A percentile compares a stretch with the other conserved stretches of the same genome.
Conservation (phyloP, 1,140 invertebrate species). For the Samia ricini region DNA sequence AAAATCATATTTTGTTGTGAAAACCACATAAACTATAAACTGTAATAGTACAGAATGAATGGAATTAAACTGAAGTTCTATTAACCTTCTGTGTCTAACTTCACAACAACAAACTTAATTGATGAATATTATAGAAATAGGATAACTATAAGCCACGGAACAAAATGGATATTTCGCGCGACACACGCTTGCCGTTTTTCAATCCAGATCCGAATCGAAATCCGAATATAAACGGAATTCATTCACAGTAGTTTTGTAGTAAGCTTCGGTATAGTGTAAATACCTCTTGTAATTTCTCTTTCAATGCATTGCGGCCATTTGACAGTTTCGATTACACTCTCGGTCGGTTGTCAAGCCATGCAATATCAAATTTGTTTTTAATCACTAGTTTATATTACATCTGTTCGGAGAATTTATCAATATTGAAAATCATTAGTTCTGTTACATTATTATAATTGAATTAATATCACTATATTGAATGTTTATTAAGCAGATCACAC, state of each 20-base stretch:
- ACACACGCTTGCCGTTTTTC: background rate
- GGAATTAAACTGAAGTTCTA: too few species aligned
- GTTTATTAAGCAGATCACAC: background rate
- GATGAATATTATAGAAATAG: too few species aligned
- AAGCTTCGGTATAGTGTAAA: background rate
- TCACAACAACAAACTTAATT: too few species aligned
- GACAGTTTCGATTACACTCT: slow-evolving; percentile 19
- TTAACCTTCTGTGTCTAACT: too few species aligned
- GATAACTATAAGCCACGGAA: too few species aligned
- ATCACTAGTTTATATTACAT: background rate
- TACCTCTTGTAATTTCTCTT: background rate
- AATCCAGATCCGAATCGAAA: too few species aligned
- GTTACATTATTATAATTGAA: background rate
- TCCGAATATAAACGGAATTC: too few species aligned
- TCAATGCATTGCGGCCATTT: slow-evolving; percentile 20
- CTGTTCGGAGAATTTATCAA: background rate
- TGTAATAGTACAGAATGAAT: too few species aligned
- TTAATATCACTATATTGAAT: background rate
- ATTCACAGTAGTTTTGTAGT: background rate
- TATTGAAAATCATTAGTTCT: background rate
- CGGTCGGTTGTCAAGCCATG: slow-evolving; percentile 16
- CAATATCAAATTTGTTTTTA: background rate
- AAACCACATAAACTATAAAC: too few species aligned
- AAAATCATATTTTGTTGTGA: too few species aligned
- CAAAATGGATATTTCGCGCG: background rate